Conservation (phyloP, 2,888 invertebrate genomes). For the Ephialtes manifestator region DNA sequence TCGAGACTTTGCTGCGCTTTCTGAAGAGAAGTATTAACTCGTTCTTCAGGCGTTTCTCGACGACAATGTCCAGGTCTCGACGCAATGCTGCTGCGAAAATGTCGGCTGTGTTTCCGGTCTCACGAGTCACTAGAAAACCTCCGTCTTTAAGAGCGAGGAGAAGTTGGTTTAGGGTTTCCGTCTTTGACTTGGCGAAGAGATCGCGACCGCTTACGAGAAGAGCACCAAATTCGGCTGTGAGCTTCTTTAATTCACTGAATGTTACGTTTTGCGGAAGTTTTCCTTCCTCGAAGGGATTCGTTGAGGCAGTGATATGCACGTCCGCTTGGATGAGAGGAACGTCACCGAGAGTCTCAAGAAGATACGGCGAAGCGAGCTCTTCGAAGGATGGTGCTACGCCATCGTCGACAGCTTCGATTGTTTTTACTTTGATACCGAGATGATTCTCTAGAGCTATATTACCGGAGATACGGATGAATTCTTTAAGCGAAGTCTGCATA, state of each 20-base stretch:
- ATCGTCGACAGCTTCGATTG: conserved; percentile 81
- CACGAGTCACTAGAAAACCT: conserved; percentile 80
- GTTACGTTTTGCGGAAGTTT: conserved; percentile 87
- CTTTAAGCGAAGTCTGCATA: conserved; percentile 74
- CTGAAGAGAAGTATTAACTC: conserved; percentile 74
- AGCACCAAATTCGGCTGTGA: conserved; percentile 87
- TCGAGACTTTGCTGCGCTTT: conserved; percentile 74
- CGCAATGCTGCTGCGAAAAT: conserved; percentile 45
- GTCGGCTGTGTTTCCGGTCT: conserved; percentile 63
- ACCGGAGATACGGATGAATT: conserved; percentile 82
- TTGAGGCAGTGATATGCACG: conserved; percentile 86
- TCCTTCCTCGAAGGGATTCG: conserved; percentile 85
- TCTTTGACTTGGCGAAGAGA: conserved; percentile 84
- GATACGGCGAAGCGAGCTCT: conserved; percentile 86
- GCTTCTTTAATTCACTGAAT: conserved; percentile 88
- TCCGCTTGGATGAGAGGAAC: conserved; percentile 91
- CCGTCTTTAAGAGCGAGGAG: conserved; percentile 65
- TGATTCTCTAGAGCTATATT: conserved; percentile 88
- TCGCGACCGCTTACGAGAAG: conserved; percentile 87
- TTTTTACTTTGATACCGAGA: conserved; percentile 80
- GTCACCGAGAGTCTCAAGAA: conserved; percentile 89
- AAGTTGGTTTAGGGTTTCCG: conserved; percentile 61
- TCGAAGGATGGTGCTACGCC: conserved; percentile 77
- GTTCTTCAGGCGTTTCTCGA: conserved; percentile 75
- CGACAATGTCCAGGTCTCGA: conserved; percentile 73